Base-by-base conservation (phyloP, 1,140 invertebrate species). In the Artemia franciscana region DNA sequence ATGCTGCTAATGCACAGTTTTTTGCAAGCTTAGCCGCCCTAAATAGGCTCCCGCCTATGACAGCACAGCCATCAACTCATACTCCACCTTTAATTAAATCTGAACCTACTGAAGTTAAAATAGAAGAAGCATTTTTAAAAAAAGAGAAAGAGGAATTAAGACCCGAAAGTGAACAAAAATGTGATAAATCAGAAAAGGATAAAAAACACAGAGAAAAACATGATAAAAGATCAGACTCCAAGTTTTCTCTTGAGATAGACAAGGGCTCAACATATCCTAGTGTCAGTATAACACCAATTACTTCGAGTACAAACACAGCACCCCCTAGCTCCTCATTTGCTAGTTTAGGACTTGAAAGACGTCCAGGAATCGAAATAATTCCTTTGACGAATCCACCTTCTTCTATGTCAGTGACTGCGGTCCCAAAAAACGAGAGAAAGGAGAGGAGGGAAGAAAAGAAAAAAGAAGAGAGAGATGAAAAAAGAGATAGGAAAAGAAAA, bases 311-410 rank as follows among this genome's bases (percentile, higher is more conserved):
- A 2, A 79, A 75, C 67, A 78, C 62, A 58, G 58, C 65, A 26
- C 57, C 63, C 7, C 61, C 63, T 57, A 64, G 64, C 26, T 64
- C 66, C 5, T 79, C 82, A 67, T 69, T 84, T 3, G 79, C 79
- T 18, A 74, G 75, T 18, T 78, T 80, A 72, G 75, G 77, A 23
- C 71, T 84, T 26, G 82, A 84, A 64, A 74, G 81, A 58, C 73
- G 84, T 27, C 82, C 84, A 0, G 84, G 84, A 0, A 87, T 87
- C 62, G 85, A 87, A 71, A 85, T 87, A 24, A 85, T 88, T 68
- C 84, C 84, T 0, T 82, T 86, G 59, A 75, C 66, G 63, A 59
- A 59, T 3, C 58, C 58, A 15, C 15, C 23, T 24, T 59, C 25
- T 15, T 56, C 26, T 65, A 51, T 59, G 57, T 59, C 58, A 57